Evolutionary conservation across 1,140 invertebrate species (phyloP).

Genomic region (Drosophila tsacasi): DNA sequence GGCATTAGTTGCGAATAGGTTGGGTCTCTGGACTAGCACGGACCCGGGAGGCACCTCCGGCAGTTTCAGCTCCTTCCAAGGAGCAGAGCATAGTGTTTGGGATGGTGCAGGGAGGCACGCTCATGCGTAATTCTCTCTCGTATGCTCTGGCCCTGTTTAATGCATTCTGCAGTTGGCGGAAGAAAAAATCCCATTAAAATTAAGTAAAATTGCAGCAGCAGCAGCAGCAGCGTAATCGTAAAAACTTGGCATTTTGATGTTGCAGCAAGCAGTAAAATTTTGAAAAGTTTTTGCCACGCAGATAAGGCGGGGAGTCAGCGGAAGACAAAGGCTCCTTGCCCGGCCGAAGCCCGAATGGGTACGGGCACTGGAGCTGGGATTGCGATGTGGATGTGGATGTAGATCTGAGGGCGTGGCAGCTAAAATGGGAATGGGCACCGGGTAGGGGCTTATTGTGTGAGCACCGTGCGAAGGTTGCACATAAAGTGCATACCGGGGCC

Average conservation of each 20-base stretch:
- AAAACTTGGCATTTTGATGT: constrained; percentile 84
- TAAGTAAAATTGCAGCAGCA: constrained; percentile 83
- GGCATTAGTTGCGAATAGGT: constrained; percentile 61
- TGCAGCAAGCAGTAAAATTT: constrained; percentile 81
- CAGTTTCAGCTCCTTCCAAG: neutral
- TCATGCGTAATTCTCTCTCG: constrained; percentile 70
- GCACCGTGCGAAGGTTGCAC: constrained; percentile 64
- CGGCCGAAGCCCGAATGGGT: constrained; percentile 9
- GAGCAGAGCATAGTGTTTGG: constrained; percentile 1
- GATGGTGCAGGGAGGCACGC: constrained; percentile 34
- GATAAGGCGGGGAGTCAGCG: constrained; percentile 62
- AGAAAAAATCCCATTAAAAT: constrained; percentile 85
- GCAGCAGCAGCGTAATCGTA: constrained; percentile 74
- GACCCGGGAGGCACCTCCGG: constrained; percentile 8
- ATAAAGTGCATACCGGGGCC: constrained; percentile 66
- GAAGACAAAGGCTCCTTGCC: constrained; percentile 54
- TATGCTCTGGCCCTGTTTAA: constrained; percentile 77
- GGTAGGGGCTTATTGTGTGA: constrained; percentile 38
- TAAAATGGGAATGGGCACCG: neutral
- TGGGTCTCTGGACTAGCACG: constrained; percentile 16
- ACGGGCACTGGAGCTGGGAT: constrained; percentile 32
- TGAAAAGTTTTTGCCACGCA: constrained; percentile 82
- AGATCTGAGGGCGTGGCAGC: constrained; percentile 34
- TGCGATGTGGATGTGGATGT: constrained; percentile 42
- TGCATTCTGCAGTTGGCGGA: constrained; percentile 82